phyloP scores from a whole-genome alignment of 1,140 invertebrate species.

The Pogonus chalceus region DNA sequence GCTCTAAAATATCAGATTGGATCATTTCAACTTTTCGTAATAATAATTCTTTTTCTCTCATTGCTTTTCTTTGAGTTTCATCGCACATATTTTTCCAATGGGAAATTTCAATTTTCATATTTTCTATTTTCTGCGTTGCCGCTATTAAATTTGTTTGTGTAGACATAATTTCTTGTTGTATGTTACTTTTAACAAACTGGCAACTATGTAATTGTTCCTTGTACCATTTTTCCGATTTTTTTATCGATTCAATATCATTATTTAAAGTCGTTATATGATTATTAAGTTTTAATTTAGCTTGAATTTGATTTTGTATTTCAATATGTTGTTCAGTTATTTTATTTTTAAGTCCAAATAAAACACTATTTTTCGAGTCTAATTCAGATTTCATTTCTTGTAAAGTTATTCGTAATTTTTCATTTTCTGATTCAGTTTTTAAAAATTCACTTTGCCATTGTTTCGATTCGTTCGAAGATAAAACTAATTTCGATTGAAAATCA shows the following conservation, averaged over 20 bases:
- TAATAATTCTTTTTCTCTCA: background rate
- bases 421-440: constrained; percentile 1
- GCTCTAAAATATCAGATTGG: background rate
- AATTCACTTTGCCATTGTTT: background rate
- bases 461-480: background rate
- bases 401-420: background rate
- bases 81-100: background rate
- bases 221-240: constrained; percentile 8
- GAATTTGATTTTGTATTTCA: background rate
- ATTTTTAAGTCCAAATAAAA: background rate
- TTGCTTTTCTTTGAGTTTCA: constrained; percentile 1
- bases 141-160: background rate
- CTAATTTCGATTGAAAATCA: background rate
- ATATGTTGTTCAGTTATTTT: constrained; percentile 8
- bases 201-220: constrained; percentile 3
- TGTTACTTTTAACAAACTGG: background rate
- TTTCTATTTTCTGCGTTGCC: background rate
- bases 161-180: constrained; percentile 1
- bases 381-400: background rate
- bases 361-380: background rate
- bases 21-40: background rate
- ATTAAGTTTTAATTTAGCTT: background rate
- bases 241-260: background rate
- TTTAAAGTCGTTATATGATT: background rate
- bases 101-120: background rate